Evolutionary conservation across 2,888 invertebrate genomes (phyloP).

Genomic region (Lithophane leautieri): DNA sequence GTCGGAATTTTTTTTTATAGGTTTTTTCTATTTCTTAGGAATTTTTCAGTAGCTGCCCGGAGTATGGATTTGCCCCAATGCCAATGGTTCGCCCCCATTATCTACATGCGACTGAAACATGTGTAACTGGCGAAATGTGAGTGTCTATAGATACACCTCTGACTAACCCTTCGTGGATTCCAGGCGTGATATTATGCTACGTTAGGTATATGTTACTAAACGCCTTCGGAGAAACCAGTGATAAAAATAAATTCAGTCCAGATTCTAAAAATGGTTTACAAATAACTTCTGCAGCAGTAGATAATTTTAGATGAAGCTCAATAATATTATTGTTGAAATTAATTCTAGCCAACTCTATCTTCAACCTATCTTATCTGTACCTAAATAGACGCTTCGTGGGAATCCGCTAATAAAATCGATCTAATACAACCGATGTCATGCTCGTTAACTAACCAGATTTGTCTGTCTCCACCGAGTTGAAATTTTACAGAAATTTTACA

Average conservation of each 20-base stretch:
- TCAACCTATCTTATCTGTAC: slow-evolving; percentile 59
- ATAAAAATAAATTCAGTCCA: neutral
- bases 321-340: slow-evolving; percentile 66
- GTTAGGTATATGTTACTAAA: neutral
- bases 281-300: neutral
- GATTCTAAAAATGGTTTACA: neutral
- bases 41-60: neutral
- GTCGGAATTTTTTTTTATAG: neutral
- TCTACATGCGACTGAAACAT: neutral
- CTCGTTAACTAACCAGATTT: slow-evolving; percentile 46
- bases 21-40: neutral
- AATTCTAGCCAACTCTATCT: slow-evolving; percentile 58
- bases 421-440: slow-evolving; percentile 56
- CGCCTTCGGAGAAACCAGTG: neutral
- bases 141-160: neutral
- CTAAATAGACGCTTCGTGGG: slow-evolving; percentile 63
- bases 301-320: no score
- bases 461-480: slow-evolving; percentile 10
- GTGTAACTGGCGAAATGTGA: no score
- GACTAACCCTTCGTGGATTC: no score
- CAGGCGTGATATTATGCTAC: neutral
- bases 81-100: neutral
- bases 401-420: slow-evolving; percentile 65
- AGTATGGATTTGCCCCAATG: neutral
- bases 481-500: no score